phyloP scores from a whole-genome alignment of 2,888 invertebrate species.

The Drosophila pseudotalamancana region DNA sequence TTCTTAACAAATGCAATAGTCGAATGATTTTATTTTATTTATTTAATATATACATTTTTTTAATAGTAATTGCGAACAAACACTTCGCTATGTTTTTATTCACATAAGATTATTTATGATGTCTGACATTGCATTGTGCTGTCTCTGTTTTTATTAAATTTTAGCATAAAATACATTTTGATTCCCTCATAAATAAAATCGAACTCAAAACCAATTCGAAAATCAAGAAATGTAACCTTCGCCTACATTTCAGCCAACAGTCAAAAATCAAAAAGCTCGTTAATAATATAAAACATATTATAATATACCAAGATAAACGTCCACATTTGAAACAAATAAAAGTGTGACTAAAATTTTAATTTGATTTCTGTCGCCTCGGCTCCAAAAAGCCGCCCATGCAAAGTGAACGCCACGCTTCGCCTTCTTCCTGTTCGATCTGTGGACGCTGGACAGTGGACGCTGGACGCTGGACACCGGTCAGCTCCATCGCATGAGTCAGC shows the following conservation, averaged over 20 bases:
- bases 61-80: too few species aligned
- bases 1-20: too few species aligned
- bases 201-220: constrained; percentile 2
- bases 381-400: constrained; percentile 21
- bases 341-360: constrained; percentile 30
- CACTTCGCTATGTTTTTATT: too few species aligned
- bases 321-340: constrained; percentile 22
- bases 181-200: constrained; percentile 14
- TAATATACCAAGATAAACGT: constrained; percentile 8
- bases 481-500: constrained; percentile 14
- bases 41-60: too few species aligned
- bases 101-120: too few species aligned
- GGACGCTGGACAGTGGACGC: constrained; percentile 17
- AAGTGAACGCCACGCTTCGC: constrained; percentile 35
- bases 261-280: constrained; percentile 18
- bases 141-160: neutral
- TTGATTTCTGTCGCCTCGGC: constrained; percentile 24
- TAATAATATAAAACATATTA: constrained; percentile 23
- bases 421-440: constrained; percentile 47
- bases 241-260: constrained; percentile 43
- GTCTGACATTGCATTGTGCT: neutral
- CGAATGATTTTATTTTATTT: too few species aligned
- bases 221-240: constrained; percentile 34
- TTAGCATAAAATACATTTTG: constrained; percentile 8
- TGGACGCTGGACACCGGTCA: constrained; percentile 13